Conservation (phyloP, 53 echinoderm and acorn worm species). For the Stichopus horrens region DNA sequence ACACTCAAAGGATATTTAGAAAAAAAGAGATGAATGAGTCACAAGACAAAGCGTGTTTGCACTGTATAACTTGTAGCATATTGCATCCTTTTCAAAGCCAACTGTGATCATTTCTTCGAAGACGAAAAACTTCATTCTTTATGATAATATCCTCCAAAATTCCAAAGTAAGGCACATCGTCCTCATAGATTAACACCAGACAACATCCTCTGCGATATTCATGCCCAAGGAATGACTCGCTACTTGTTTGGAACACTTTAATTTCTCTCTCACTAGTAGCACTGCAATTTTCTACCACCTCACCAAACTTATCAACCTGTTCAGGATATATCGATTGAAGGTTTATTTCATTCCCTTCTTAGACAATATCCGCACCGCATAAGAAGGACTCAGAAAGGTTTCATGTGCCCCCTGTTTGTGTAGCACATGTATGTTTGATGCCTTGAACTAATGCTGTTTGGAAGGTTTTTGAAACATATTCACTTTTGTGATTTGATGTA, state of each 20-base stretch:
- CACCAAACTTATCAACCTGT: slow-evolving; percentile 42
- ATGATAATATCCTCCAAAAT: slow-evolving; percentile 44
- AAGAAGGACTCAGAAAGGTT: slow-evolving; percentile 40
- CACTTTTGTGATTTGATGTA: slow-evolving; percentile 55
- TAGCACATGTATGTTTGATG: slow-evolving; percentile 71
- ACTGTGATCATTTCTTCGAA: slow-evolving; percentile 27
- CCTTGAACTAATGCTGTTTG: slow-evolving; percentile 52
- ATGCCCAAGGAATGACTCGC: slow-evolving; percentile 47
- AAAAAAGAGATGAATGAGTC: slow-evolving; percentile 38
- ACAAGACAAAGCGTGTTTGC: neutral
- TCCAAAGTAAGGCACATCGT: slow-evolving; percentile 59
- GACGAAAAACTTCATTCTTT: slow-evolving; percentile 53
- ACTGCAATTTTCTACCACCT: neutral
- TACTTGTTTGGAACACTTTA: slow-evolving; percentile 39
- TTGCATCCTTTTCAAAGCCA: slow-evolving; percentile 46
- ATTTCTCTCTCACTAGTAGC: neutral
- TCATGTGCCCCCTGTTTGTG: slow-evolving; percentile 48
- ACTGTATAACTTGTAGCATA: slow-evolving; percentile 37
- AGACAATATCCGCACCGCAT: slow-evolving; percentile 54
- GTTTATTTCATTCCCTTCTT: slow-evolving; percentile 49
- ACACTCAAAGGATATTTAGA: slow-evolving; percentile 62
- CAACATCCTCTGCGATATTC: slow-evolving; percentile 54
- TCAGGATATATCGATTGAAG: slow-evolving; percentile 44
- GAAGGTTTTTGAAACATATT: slow-evolving; percentile 69
- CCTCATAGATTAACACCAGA: slow-evolving; percentile 36